A percentile compares a stretch with the other conserved stretches of the same genome.
phyloP scores from a whole-genome alignment of 23 tunicate species.

The Phallusia fumigata region DNA sequence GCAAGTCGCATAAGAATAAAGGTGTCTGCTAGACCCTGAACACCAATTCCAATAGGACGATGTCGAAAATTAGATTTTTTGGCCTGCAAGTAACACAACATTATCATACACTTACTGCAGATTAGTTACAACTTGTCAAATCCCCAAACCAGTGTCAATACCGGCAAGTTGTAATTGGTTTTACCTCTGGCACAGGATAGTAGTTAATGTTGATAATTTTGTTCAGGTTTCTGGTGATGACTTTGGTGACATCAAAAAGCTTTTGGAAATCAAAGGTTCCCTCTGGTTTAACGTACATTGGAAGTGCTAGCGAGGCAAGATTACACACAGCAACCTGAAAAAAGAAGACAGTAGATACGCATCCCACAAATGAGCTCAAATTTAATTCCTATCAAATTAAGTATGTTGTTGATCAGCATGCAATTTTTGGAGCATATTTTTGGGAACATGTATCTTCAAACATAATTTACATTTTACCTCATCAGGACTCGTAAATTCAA shows the following conservation, averaged over 20 bases:
- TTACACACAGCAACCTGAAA: slow-evolving; percentile 97
- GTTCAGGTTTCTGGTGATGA: slow-evolving; percentile 90
- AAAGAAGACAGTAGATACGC: too few species aligned
- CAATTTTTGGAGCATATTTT: too few species aligned
- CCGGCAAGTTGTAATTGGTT: background rate
- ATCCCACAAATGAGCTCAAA: too few species aligned
- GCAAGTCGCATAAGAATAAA: slow-evolving; percentile 84
- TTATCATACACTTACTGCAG: too few species aligned
- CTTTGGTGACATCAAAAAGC: slow-evolving; percentile 74
- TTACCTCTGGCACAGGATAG: slow-evolving; percentile 86
- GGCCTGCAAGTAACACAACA: slow-evolving; percentile 53
- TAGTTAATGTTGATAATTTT: slow-evolving; percentile 97
- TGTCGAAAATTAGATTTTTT: slow-evolving; percentile 82
- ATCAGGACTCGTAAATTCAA: slow-evolving; percentile 88
- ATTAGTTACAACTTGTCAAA: background rate
- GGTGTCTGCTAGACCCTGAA: slow-evolving; percentile 97
- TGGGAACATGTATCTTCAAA: too few species aligned
- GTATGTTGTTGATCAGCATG: too few species aligned
- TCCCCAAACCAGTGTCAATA: background rate
- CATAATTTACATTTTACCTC: slow-evolving; percentile 66
- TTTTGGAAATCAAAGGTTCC: slow-evolving; percentile 67
- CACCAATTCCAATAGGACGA: slow-evolving; percentile 99
- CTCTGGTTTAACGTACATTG: slow-evolving; percentile 72
- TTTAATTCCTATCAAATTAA: too few species aligned
- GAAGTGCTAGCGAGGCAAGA: slow-evolving; percentile 93